Evolutionary conservation across 2,888 invertebrate species (phyloP).

Genomic region (Perizoma flavofasciatum): DNA sequence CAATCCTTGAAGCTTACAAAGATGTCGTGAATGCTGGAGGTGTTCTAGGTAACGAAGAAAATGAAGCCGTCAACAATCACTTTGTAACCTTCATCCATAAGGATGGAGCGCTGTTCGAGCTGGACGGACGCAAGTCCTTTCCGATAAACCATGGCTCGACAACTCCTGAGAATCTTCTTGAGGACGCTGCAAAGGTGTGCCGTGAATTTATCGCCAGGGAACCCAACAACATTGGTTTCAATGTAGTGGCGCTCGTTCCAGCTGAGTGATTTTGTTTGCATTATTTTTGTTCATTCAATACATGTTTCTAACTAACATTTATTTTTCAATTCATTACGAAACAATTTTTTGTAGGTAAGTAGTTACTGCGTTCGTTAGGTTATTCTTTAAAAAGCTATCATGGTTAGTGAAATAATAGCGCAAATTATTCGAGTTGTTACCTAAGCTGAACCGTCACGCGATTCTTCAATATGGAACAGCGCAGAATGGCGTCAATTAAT

Average conservation of each 20-base stretch:
- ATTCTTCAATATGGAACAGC: slow-evolving; percentile 60
- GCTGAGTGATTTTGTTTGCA: slow-evolving; percentile 49
- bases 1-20: slow-evolving; percentile 91
- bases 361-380: slow-evolving; percentile 20
- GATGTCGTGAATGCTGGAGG: slow-evolving; percentile 92
- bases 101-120: slow-evolving; percentile 91
- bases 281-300: slow-evolving; percentile 14
- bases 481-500: slow-evolving; percentile 68
- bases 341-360: slow-evolving; percentile 31
- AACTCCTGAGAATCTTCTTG: slow-evolving; percentile 87
- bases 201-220: slow-evolving; percentile 93
- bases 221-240: slow-evolving; percentile 93
- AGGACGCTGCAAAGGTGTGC: slow-evolving; percentile 93
- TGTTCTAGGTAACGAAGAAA: slow-evolving; percentile 86
- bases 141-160: slow-evolving; percentile 93
- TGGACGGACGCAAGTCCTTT: slow-evolving; percentile 86
- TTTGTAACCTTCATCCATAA: slow-evolving; percentile 94
- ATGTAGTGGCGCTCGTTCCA: slow-evolving; percentile 91
- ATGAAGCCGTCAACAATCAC: slow-evolving; percentile 91
- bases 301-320: slow-evolving; percentile 25
- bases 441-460: slow-evolving; percentile 56
- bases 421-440: slow-evolving; percentile 44
- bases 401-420: slow-evolving; percentile 54
- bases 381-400: slow-evolving; percentile 42
- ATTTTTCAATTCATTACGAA: slow-evolving; percentile 34